phyloP scores from a whole-genome alignment of 1,140 invertebrate genomes.

The Magallana ariakensis region DNA sequence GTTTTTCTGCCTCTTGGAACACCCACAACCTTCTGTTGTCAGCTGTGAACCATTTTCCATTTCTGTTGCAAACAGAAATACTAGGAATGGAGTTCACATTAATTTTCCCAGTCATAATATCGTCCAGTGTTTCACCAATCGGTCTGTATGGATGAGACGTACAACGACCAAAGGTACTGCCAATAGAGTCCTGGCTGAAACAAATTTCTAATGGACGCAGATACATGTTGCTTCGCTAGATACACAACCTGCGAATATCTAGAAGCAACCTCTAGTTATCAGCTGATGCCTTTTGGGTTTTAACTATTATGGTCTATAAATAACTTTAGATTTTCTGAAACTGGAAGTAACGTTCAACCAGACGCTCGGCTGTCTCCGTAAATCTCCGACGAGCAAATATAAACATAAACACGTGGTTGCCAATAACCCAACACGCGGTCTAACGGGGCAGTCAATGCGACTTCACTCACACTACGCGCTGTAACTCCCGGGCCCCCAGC shows the following conservation, averaged over 20 bases:
- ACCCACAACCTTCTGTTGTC: constrained; percentile 51
- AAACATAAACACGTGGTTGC: too few species aligned
- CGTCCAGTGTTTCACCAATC: constrained; percentile 38
- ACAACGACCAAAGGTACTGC: constrained; percentile 24
- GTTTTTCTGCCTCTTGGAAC: constrained; percentile 40
- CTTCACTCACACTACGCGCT: too few species aligned
- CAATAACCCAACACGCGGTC: too few species aligned
- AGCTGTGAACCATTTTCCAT: constrained; percentile 26
- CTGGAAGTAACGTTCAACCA: too few species aligned
- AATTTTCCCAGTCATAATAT: neutral
- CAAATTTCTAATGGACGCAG: constrained; percentile 43
- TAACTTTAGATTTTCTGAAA: neutral
- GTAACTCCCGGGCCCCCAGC: too few species aligned
- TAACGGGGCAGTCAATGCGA: too few species aligned
- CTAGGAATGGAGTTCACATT: constrained; percentile 14
- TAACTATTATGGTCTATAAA: neutral
- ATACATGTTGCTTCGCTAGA: neutral
- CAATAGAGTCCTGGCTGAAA: constrained; percentile 37
- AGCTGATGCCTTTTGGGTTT: neutral
- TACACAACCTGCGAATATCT: neutral
- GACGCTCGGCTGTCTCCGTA: too few species aligned
- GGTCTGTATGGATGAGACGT: neutral
- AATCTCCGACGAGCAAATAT: too few species aligned
- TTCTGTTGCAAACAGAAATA: constrained; percentile 38
- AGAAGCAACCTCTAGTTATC: neutral